Conservation (phyloP, 2,888 invertebrate genomes). For the Penaeus monodon region DNA sequence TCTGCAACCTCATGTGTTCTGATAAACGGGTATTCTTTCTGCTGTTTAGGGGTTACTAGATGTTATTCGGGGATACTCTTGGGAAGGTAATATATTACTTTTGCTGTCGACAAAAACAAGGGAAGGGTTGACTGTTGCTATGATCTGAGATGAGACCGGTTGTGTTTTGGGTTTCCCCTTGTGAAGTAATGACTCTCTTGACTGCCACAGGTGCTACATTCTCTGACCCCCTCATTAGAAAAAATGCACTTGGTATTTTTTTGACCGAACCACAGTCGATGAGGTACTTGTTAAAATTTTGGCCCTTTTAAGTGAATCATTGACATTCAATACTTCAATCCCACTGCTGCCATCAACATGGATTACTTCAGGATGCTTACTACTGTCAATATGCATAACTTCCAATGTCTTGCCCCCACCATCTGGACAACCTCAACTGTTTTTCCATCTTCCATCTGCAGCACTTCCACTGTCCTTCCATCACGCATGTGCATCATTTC, state of each 20-base stretch:
- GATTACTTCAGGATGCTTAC: constrained; percentile 35
- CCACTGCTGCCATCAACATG: constrained; percentile 37
- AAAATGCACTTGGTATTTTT: constrained; percentile 20
- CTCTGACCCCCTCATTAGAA: neutral
- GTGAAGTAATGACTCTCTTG: constrained; percentile 12
- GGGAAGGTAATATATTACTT: constrained; percentile 9
- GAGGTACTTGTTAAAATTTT: neutral
- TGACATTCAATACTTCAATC: constrained; percentile 27
- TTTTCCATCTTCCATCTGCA: constrained; percentile 34
- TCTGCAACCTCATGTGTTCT: constrained; percentile 3
- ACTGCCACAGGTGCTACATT: neutral
- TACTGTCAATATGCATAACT: constrained; percentile 43
- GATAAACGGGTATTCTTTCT: constrained; percentile 21
- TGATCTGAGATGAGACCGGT: constrained; percentile 13
- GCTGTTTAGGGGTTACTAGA: neutral
- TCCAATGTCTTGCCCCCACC: constrained; percentile 40
- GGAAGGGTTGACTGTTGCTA: constrained; percentile 25
- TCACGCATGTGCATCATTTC: constrained; percentile 36
- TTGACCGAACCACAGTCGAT: neutral
- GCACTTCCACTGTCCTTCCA: constrained; percentile 8
- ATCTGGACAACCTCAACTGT: constrained; percentile 45
- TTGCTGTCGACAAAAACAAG: constrained; percentile 27
- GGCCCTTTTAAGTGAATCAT: constrained; percentile 7
- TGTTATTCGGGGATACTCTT: constrained; percentile 5
- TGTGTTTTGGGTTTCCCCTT: neutral